Evolutionary conservation across 2,113 vertebrate species (phyloP), one percentile per base, ranked within the genome.

Genomic region (Piaya cayana): DNA sequence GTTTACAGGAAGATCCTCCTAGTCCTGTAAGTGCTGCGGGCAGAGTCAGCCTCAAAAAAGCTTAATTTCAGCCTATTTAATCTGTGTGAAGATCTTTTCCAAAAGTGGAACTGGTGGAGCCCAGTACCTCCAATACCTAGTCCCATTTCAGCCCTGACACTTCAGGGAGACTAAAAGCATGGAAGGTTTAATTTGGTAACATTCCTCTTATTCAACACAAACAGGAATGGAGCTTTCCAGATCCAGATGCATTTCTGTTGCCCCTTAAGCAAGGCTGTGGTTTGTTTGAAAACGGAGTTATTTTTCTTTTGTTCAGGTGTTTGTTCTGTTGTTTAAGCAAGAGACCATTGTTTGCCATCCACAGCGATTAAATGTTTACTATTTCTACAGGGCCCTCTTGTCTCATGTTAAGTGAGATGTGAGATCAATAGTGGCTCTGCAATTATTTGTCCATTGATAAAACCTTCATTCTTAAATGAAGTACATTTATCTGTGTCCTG

Each of bases 371-470:
- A 89, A 94, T 47, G 94, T 97, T 97, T 98, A 95, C 97, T 95
- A 71, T 97, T 98, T 98, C 97, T 96, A 92, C 97, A 97, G 93
- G 97, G 94, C 68, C 94, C 93, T 74, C 90, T 88, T 93, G 96
- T 97, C 96, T 98, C 96, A 94, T 96, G 88, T 87, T 82, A 86
- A 80, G 82, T 82, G 92, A 96, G 95, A 96, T 92, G 84, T 90
- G 59, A 63, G 95, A 98, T 98, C 98, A 97, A 97, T 97, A 97
- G 94, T 88, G 92, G 86, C 89, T 96, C 96, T 97, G 97, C 93
- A 97, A 98, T 98, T 98, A 98, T 98, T 98, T 98, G 95, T 92
- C 95, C 96, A 97, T 97, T 98, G 98, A 98, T 97, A 98, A 98
- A 98, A 78, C 93, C 96, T 98, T 97, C 94, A 96, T 95, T 94